Base-by-base conservation (phyloP, 2,888 invertebrate genomes). In the Erynnis tages region DNA sequence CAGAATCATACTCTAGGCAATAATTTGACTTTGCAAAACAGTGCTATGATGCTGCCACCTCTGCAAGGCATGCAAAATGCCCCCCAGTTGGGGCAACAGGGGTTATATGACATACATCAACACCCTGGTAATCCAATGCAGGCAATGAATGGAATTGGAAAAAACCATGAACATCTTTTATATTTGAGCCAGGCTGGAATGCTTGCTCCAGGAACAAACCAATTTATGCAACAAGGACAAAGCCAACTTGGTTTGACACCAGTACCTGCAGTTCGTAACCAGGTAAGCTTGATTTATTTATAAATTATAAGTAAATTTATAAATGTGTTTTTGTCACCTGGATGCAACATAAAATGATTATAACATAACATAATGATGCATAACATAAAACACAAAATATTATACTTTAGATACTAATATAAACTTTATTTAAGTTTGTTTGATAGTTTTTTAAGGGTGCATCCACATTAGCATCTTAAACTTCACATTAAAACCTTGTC, bases 221-320 rank as follows among this genome's bases (percentile, higher is more conserved):
- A 91, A 58, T 91, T 90, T 62, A 76, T 91, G 60, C 93, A 92
- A 63, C 91, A 92, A 76, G 91, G 92, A 59, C 93, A 92, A 78
- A 92, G 83, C 71, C 91, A 91, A 58, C 88, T 87, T 71, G 91
- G 85, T 66, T 84, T 78, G 69, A 87, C 80, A 79, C 90, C 81
- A 60, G 86, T 86, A 34, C 81, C 87, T 55, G 78, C 88, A 52
- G 85, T 90, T 49, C 76, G 88, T 67, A 90, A 86, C 65, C 90
- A 88, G 81, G 90, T 90, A 71, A 83, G 35, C 8, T 11, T 34
- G 35, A 17, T 11, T 34, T 35, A 5, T 10, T 17, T 29, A 10
- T 29, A 11, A 10, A 10, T 11, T 8, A 11, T 29, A 23, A 7
- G 21, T 5, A 21, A 21, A 21, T 21, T 4, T 21, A 4, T 21